Percentiles rank a stretch among this genome's conserved stretches.
Evolutionary conservation across 92 coral and sea anemone species (phyloP).

Genomic region (Phenganax stokvisi): DNA sequence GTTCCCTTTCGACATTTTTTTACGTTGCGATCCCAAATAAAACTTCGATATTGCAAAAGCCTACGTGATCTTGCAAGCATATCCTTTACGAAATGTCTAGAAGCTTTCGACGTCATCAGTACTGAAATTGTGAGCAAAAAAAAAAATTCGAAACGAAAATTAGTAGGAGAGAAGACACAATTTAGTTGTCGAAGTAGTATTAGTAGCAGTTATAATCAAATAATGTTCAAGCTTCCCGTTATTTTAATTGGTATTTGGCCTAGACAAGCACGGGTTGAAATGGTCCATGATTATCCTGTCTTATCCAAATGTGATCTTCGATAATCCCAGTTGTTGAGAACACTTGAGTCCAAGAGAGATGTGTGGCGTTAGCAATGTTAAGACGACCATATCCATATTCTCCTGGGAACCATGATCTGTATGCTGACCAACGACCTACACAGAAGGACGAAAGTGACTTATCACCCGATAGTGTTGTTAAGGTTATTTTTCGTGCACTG

Average conservation of each 20-base stretch:
- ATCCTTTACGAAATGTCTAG: no score
- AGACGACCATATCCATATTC: conserved; percentile 64
- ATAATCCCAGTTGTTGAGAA: conserved; percentile 56
- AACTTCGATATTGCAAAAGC: no score
- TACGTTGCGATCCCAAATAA: no score
- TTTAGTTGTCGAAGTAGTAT: no score
- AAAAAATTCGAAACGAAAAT: no score
- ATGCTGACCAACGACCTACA: conserved; percentile 75
- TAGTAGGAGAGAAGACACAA: no score
- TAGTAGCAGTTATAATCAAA: no score
- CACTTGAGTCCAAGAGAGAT: conserved; percentile 70
- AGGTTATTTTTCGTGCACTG: not conserved
- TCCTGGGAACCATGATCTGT: conserved; percentile 72
- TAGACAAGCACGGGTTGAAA: conserved; percentile 45
- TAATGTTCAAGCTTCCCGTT: not conserved
- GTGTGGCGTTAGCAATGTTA: conserved; percentile 60
- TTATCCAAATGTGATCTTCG: conserved; percentile 63
- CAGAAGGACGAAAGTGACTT: conserved; percentile 7
- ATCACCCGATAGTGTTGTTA: not conserved
- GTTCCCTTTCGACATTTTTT: no score
- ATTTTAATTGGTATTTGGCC: not conserved
- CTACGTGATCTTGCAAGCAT: no score
- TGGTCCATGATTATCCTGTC: conserved; percentile 70
- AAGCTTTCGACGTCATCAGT: no score
- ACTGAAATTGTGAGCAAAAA: no score